Evolutionary conservation across 2,113 vertebrate genomes (phyloP).

Genomic region (Dolichallabes microphthalmus): DNA sequence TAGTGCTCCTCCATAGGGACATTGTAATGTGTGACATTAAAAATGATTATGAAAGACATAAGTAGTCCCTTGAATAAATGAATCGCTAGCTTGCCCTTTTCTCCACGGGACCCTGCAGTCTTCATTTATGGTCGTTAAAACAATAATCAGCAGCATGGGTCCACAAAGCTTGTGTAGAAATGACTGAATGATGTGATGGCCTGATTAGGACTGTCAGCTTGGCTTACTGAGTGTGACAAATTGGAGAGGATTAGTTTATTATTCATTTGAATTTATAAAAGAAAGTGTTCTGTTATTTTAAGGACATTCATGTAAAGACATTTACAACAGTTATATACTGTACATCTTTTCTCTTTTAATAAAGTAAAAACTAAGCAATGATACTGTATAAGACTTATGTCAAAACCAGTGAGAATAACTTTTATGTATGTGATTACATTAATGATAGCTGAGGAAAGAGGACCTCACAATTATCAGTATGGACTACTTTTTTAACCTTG

Average conservation of each 20-base stretch:
- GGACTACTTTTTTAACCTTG: neutral
- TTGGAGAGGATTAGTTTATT: neutral
- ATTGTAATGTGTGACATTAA: constrained; percentile 67
- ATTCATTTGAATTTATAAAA: constrained; percentile 2
- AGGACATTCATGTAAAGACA: neutral
- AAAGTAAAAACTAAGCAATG: neutral
- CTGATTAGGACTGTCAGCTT: neutral
- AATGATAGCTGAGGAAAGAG: neutral
- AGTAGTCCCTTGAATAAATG: constrained; percentile 61
- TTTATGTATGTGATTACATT: neutral
- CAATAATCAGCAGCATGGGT: constrained; percentile 35
- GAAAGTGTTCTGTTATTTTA: neutral
- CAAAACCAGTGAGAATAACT: neutral
- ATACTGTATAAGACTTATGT: neutral
- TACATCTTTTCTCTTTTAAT: neutral
- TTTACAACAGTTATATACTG: neutral
- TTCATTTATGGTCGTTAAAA: constrained; percentile 39
- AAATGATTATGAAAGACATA: constrained; percentile 70
- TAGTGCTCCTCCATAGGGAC: constrained; percentile 47
- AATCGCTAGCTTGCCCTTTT: constrained; percentile 51
- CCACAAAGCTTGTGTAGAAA: neutral
- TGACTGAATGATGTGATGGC: constrained; percentile 14
- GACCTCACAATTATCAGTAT: neutral
- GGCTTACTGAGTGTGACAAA: neutral
- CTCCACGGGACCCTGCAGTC: constrained; percentile 10